phyloP scores from a whole-genome alignment of 1,140 invertebrate genomes.

The Drosophila neocordata region DNA sequence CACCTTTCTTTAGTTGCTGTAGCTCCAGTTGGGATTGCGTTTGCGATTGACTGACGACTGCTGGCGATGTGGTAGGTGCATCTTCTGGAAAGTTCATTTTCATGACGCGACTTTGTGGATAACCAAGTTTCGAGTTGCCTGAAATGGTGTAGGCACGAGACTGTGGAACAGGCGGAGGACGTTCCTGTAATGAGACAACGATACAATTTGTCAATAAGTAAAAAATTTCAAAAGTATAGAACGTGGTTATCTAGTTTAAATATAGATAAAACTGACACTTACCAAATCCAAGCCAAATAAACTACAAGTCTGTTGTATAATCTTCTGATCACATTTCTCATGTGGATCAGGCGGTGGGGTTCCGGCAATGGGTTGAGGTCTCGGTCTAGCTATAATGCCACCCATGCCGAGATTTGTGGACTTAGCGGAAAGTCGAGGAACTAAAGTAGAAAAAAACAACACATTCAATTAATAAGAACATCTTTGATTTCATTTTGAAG shows the following conservation, averaged over 20 bases:
- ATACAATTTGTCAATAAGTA: too few species aligned
- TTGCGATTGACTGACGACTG: conserved; percentile 12
- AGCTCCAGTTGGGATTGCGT: conserved; percentile 30
- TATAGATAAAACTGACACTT: conserved; percentile 64
- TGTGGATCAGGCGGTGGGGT: conserved; percentile 89
- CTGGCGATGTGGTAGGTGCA: conserved; percentile 83
- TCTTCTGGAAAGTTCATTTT: conserved; percentile 92
- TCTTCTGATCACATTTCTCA: conserved; percentile 92
- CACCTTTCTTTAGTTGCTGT: conserved; percentile 88
- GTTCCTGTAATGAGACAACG: conserved; percentile 85
- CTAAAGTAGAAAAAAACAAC: conserved; percentile 14
- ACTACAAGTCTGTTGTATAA: conserved; percentile 94
- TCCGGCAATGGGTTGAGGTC: conserved; percentile 94
- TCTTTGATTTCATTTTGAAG: neutral
- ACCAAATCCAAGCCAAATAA: conserved; percentile 95
- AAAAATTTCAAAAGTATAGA: too few species aligned
- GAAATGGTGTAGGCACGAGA: conserved; percentile 94
- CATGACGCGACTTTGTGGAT: conserved; percentile 95
- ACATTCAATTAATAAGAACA: neutral
- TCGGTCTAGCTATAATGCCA: conserved; percentile 86
- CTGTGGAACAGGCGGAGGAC: conserved; percentile 94
- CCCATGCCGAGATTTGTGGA: conserved; percentile 61
- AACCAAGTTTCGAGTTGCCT: conserved; percentile 95
- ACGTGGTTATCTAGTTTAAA: too few species aligned
- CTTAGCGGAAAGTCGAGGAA: conserved; percentile 74